These are phyloP conservation scores for Cephus cinctus DNA, from an alignment of 1,140 invertebrate genomes.

Conservation along the genomic window DNA sequence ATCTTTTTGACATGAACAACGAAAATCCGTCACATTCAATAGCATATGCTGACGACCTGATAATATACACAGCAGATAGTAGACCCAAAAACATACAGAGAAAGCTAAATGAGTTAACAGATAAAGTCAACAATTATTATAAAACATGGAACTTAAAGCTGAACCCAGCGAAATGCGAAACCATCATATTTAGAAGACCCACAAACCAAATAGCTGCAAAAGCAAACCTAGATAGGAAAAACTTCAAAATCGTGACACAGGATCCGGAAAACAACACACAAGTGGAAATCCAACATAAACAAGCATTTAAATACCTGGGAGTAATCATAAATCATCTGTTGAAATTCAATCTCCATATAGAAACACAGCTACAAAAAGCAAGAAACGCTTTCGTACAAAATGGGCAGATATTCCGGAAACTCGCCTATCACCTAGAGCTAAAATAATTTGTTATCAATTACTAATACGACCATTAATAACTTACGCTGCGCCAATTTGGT, in stretches of 20 bases:
- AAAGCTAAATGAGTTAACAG: background rate
- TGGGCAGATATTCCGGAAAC: conserved; percentile 4
- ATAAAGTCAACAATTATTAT: background rate
- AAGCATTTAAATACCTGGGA: conserved; percentile 11
- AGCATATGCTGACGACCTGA: conserved; percentile 12
- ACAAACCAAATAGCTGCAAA: background rate
- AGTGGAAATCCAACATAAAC: background rate
- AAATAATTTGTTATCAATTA: conserved; percentile 9
- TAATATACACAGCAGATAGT: conserved; percentile 8
- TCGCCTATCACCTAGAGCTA: conserved; percentile 4
- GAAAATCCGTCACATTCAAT: background rate
- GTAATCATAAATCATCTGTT: conserved; percentile 4
- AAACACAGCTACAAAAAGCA: conserved; percentile 2
- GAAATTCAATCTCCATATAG: background rate
- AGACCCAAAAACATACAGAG: background rate
- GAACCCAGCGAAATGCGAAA: conserved; percentile 7
- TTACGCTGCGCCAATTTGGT: conserved; percentile 9
- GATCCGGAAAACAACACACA: background rate
- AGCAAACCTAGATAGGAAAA: background rate
- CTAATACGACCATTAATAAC: conserved; percentile 9
- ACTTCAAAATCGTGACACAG: background rate
- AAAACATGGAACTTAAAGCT: conserved; percentile 4
- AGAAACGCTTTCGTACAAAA: conserved; percentile 1
- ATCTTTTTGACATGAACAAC: conserved; percentile 3
- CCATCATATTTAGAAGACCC: background rate